A percentile compares a stretch with the other conserved stretches of the same genome.
Evolutionary conservation across 2,888 invertebrate species (phyloP).

Genomic region (Andrena chrysosceles): DNA sequence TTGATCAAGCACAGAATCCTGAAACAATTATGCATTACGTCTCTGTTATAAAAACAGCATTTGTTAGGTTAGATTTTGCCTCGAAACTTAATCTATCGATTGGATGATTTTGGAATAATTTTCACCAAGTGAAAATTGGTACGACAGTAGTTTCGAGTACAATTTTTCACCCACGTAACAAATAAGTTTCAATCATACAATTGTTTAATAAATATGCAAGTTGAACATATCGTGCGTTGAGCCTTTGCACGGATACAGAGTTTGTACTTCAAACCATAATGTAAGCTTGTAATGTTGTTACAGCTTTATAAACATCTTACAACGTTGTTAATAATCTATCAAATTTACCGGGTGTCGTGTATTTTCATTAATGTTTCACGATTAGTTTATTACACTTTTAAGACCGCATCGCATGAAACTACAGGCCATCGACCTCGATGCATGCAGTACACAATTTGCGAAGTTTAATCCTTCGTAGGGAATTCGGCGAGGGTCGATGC

Average conservation of each 20-base stretch:
- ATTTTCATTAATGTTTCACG: background rate
- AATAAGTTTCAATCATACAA: background rate
- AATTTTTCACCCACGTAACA: background rate
- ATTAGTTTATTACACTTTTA: slow-evolving; percentile 5
- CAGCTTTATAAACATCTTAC: background rate
- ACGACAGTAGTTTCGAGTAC: background rate
- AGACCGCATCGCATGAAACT: background rate
- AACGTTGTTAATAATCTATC: background rate
- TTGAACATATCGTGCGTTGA: background rate
- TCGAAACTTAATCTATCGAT: background rate
- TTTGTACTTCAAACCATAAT: background rate
- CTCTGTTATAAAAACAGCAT: background rate
- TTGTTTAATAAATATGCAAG: background rate
- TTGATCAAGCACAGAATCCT: background rate
- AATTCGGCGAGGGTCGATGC: no score
- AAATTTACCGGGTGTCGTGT: background rate
- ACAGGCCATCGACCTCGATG: background rate
- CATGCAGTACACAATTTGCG: no score
- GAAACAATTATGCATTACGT: background rate
- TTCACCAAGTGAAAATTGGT: background rate
- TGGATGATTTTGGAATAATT: background rate
- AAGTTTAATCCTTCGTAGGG: no score
- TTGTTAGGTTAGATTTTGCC: slow-evolving; percentile 8
- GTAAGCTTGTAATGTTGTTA: background rate
- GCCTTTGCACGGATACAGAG: background rate